These are phyloP conservation scores for Lochmaea crataegi DNA, from an alignment of 2,888 invertebrate genomes.

Conservation along the genomic window DNA sequence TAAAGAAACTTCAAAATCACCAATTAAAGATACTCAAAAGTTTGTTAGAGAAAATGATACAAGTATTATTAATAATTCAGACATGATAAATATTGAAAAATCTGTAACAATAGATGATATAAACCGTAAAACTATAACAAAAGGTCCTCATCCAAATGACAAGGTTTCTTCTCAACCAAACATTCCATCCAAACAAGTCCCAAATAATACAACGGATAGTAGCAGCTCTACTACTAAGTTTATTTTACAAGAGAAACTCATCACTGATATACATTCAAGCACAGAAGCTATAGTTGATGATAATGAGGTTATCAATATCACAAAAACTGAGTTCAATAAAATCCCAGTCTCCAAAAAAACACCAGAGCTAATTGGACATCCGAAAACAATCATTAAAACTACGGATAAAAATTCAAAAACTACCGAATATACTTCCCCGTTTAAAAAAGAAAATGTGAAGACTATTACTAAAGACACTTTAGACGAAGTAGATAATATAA, in stretches of 20 bases:
- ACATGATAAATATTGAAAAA: not conserved
- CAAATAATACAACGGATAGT: not conserved
- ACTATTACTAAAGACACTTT: not conserved
- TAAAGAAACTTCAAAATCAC: constrained; percentile 39
- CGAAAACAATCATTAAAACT: constrained; percentile 28
- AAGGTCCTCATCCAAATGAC: not conserved
- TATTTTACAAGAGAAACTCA: constrained; percentile 43
- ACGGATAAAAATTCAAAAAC: not conserved
- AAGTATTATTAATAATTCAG: not conserved
- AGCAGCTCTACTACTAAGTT: constrained; percentile 18
- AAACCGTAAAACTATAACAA: constrained; percentile 27
- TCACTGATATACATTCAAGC: constrained; percentile 28
- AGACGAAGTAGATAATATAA: not conserved
- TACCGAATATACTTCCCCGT: not conserved
- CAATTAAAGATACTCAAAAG: constrained; percentile 41
- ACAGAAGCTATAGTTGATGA: constrained; percentile 11
- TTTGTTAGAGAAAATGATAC: not conserved
- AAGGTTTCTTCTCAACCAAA: not conserved
- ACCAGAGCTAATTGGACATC: constrained; percentile 39
- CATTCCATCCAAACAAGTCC: not conserved
- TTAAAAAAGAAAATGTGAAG: not conserved
- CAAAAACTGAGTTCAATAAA: not conserved
- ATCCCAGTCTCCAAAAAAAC: constrained; percentile 36
- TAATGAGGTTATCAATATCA: not conserved
- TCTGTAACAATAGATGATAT: not conserved